These are phyloP conservation scores for Agrotis clavis DNA, from an alignment of 2,888 invertebrate genomes.

Conservation along the genomic window DNA sequence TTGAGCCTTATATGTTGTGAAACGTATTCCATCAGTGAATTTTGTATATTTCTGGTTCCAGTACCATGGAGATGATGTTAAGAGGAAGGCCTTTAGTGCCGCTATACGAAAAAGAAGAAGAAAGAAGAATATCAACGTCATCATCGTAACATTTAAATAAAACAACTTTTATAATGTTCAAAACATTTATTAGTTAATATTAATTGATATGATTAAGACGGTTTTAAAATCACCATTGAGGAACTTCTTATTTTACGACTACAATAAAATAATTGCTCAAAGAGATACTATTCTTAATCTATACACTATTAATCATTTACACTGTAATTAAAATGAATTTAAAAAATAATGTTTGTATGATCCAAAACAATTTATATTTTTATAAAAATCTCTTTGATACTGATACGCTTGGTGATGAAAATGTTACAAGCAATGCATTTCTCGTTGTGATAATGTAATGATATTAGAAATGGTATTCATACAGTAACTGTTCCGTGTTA, in stretches of 20 bases:
- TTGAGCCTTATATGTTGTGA: neutral
- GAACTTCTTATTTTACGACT: slow-evolving; percentile 13
- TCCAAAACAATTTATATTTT: slow-evolving; percentile 4
- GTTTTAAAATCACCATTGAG: slow-evolving; percentile 26
- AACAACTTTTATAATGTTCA: slow-evolving; percentile 7
- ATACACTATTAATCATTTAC: slow-evolving; percentile 11
- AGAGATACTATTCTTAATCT: slow-evolving; percentile 1
- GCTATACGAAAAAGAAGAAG: slow-evolving; percentile 68
- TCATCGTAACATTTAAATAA: slow-evolving; percentile 32
- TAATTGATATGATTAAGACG: slow-evolving; percentile 14
- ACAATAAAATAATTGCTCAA: slow-evolving; percentile 30
- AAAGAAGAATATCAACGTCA: slow-evolving; percentile 45
- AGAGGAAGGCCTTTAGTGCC: slow-evolving; percentile 76
- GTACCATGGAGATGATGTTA: slow-evolving; percentile 79
- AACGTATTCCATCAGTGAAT: neutral
- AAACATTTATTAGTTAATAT: slow-evolving; percentile 26
- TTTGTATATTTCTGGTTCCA: slow-evolving; percentile 64
- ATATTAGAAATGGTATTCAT: slow-evolving; percentile 19
- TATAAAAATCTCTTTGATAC: slow-evolving; percentile 1
- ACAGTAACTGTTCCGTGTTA: slow-evolving; percentile 1
- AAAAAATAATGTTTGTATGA: neutral
- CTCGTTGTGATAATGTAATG: slow-evolving; percentile 39
- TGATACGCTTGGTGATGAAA: neutral
- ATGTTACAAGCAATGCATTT: slow-evolving; percentile 9
- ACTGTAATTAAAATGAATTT: slow-evolving; percentile 8